Conservation (phyloP, 1,140 invertebrate genomes). For the Pogonomyrmex californicus region DNA sequence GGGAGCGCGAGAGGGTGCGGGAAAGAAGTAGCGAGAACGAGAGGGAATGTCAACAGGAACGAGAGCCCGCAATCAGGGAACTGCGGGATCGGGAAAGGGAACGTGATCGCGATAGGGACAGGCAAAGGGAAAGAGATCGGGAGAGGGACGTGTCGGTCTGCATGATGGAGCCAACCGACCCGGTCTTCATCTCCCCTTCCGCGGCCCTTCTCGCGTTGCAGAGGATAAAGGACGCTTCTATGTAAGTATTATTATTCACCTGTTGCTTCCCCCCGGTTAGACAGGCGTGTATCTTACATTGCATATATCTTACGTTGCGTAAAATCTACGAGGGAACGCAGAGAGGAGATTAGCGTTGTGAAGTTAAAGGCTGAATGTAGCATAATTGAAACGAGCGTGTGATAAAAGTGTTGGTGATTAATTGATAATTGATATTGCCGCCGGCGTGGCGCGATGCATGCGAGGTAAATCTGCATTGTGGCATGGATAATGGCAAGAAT, state of each 20-base stretch:
- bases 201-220: constrained; percentile 87
- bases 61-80: constrained; percentile 75
- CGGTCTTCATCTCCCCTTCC: constrained; percentile 85
- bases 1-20: constrained; percentile 77
- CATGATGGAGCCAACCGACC: constrained; percentile 84
- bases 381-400: background rate
- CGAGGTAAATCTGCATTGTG: background rate
- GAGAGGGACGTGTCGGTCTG: constrained; percentile 82
- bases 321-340: background rate
- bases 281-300: background rate
- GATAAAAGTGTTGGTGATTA: constrained; percentile 36
- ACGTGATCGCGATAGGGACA: constrained; percentile 80
- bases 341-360: constrained; percentile 1
- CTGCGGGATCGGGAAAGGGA: constrained; percentile 76
- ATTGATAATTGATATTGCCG: constrained; percentile 45
- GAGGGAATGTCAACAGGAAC: constrained; percentile 76
- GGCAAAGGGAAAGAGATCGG: constrained; percentile 81
- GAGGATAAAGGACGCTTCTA: constrained; percentile 88
- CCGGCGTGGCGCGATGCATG: background rate
- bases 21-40: constrained; percentile 78
- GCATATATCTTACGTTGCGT: constrained; percentile 11
- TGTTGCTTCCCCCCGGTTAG: constrained; percentile 30
- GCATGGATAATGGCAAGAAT: constrained; percentile 27
- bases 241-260: constrained; percentile 85
- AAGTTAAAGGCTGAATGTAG: background rate